Conservation (phyloP, 1,140 invertebrate genomes). For the Procambarus clarkii region DNA sequence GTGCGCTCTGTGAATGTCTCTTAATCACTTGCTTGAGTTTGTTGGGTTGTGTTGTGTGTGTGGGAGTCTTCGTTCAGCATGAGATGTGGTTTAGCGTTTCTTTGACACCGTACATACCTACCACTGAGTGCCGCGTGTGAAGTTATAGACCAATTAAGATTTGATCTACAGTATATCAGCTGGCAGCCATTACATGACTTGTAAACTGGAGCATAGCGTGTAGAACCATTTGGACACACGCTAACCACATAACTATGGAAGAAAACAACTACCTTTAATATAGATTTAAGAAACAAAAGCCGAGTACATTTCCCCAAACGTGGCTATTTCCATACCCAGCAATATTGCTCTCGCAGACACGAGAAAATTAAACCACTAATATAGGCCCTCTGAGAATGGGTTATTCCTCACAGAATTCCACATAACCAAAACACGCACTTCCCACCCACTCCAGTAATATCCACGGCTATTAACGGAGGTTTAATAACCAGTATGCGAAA, state of each 20-base stretch:
- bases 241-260: too few relatives aligned
- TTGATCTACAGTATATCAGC: too few relatives aligned
- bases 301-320: neutral
- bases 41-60: neutral
- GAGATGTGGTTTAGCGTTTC: too few relatives aligned
- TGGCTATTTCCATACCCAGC: constrained; percentile 51
- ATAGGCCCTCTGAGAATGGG: constrained; percentile 19
- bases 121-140: too few relatives aligned
- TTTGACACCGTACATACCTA: too few relatives aligned
- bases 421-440: constrained; percentile 14
- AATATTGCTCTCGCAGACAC: constrained; percentile 55
- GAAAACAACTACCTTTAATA: neutral
- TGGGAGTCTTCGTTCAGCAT: too few relatives aligned
- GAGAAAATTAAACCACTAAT: constrained; percentile 63
- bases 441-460: constrained; percentile 6
- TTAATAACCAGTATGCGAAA: too few relatives aligned
- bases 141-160: too few relatives aligned
- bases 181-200: too few relatives aligned
- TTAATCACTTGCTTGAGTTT: neutral
- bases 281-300: neutral
- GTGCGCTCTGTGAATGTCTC: neutral
- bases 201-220: too few relatives aligned
- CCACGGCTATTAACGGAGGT: neutral
- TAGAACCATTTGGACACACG: too few relatives aligned
- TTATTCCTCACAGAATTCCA: constrained; percentile 18